Evolutionary conservation across 2,113 vertebrate species (phyloP), one percentile per base, ranked within the genome.

Genomic region (Potamarius usumacintae): DNA sequence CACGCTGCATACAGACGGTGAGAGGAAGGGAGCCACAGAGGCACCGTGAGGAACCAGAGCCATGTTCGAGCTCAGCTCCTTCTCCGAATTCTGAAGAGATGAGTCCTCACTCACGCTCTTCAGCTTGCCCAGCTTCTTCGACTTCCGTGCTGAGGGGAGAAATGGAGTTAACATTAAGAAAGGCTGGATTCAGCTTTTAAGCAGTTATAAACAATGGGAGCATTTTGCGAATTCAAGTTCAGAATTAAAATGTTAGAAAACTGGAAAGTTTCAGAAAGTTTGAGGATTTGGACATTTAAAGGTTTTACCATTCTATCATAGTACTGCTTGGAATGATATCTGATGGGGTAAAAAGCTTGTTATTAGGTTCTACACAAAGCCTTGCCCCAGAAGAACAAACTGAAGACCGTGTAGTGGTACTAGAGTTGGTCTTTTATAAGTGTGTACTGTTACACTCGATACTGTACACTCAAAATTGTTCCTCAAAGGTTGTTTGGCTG

Each of bases 41-140:
- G 97, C 94, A 85, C 96, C 95, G 82, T 96, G 97, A 65, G 97
- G 96, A 86, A 99, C 97, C 91, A 99, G 96, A 11, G 97, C 96
- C 0, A 92, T 96, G 95, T 93, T 87, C 50, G 96, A 95, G 0
- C 89, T 96, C 88, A 98, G 96, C 92, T 99, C 98, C 87, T 97
- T 98, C 52, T 97, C 95, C 0, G 97, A 95, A 92, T 95, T 96
- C 92, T 97, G 97, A 4, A 96, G 95, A 0, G 95, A 94, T 67
- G 96, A 94, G 22, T 99, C 98, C 87, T 99, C 97, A 0, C 94
- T 96, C 82, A 98, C 93, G 79, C 96, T 97, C 96, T 99, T 99
- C 93, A 99, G 95, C 90, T 99, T 99, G 4, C 97, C 97, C 92
- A 99, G 88, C 92, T 99, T 99, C 93, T 99, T 99, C 17, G 98